Conservation (phyloP, 1,140 invertebrate genomes). For the Drosophila bocki region DNA sequence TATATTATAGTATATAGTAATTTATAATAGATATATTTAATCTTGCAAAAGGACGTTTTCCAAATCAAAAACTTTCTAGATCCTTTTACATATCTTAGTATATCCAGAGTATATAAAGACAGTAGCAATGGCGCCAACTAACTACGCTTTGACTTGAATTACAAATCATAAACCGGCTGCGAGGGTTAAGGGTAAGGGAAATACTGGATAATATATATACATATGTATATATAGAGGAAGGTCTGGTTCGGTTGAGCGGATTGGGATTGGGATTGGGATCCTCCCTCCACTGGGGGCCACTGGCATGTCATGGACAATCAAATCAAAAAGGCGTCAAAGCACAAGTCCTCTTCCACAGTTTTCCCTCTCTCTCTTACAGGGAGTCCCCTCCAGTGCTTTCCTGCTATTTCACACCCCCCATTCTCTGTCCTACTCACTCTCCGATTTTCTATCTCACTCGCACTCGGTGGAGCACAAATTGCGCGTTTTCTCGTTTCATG, state of each 20-base stretch:
- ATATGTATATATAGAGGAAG: too few relatives aligned
- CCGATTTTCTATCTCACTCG: neutral
- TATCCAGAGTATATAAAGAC: neutral
- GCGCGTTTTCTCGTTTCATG: slow-evolving; percentile 73
- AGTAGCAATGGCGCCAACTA: slow-evolving; percentile 35
- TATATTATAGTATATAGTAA: neutral
- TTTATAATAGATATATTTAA: too few relatives aligned
- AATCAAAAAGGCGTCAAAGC: slow-evolving; percentile 82
- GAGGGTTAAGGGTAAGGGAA: neutral
- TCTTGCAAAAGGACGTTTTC: neutral
- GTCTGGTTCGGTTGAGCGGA: neutral
- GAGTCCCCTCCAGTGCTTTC: slow-evolving; percentile 3
- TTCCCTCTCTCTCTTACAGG: slow-evolving; percentile 13
- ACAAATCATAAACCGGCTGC: slow-evolving; percentile 67
- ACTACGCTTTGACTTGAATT: slow-evolving; percentile 76
- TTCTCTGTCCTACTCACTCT: neutral
- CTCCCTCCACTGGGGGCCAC: slow-evolving; percentile 5
- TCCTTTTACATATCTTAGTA: neutral
- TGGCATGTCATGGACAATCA: slow-evolving; percentile 75
- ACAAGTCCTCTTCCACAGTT: slow-evolving; percentile 45
- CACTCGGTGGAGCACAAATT: slow-evolving; percentile 21
- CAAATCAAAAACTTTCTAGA: neutral
- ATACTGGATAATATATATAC: neutral
- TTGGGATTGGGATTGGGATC: slow-evolving; percentile 30
- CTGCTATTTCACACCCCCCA: slow-evolving; percentile 38